Conservation (phyloP, 2,797 vertebrate genomes). For the Natrix natrix region DNA sequence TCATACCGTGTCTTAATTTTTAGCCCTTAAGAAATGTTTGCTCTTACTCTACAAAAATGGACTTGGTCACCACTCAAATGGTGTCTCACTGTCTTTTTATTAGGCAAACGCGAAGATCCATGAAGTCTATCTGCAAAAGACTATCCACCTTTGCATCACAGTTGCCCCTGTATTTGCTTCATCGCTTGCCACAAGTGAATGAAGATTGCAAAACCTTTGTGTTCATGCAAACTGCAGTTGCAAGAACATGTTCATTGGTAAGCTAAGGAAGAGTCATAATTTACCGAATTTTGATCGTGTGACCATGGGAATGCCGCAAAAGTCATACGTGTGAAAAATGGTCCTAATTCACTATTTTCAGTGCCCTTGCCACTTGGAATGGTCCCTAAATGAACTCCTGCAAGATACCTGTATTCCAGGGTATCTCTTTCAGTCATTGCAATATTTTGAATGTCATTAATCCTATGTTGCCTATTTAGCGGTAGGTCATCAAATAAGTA, state of each 20-base stretch:
- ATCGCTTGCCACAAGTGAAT: neutral
- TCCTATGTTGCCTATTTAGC: neutral
- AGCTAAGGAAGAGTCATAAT: neutral
- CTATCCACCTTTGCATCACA: neutral
- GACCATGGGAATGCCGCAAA: neutral
- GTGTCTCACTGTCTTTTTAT: neutral
- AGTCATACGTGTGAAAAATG: neutral
- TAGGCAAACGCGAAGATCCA: neutral
- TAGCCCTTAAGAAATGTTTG: conserved; percentile 2
- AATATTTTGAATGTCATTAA: neutral
- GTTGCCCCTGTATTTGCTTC: conserved; percentile 9
- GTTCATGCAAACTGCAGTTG: neutral
- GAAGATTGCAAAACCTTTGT: neutral
- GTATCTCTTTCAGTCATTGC: neutral
- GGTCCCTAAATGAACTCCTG: neutral
- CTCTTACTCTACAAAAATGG: neutral
- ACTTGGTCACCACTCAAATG: neutral
- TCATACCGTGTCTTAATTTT: neutral
- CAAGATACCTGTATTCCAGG: neutral
- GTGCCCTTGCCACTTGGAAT: neutral
- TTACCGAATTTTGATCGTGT: neutral
- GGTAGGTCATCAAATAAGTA: conserved; percentile 41
- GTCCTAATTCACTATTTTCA: neutral
- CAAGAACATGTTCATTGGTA: neutral
- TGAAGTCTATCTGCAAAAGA: neutral